Base-by-base conservation (phyloP, 2,888 invertebrate species). In the Watsonalla cultraria region DNA sequence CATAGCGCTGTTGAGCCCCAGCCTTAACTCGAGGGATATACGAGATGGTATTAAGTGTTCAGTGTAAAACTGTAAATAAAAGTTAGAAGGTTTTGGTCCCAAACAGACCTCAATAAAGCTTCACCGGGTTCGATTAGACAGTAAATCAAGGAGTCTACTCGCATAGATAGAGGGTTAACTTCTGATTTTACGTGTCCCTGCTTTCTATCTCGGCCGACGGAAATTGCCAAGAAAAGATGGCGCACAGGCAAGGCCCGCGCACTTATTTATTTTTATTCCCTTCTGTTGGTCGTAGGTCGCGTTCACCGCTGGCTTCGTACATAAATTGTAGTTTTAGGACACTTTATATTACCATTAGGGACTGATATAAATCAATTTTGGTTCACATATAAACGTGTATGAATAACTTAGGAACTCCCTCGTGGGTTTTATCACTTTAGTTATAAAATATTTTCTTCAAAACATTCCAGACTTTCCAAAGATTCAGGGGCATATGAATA, bases 161-260 rank as follows among this genome's bases (percentile, higher is more conserved):
- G 72, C 74, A 75, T 80, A 82, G 79, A 86, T 84, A 79, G 78
- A 70, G 75, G 77, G 80, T 83, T 84, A 80, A 82, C 80, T 80
- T 78, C 76, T 83, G 83, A 87, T 85, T 87, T 86, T 82, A 85
- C 84, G 79, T 85, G 72, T 82, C 83, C 80, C 74, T 78, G 78
- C 72, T 68, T 76, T 72, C 78, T 80, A 80, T 79, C 82, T 80
- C 72, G 65, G 70, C 68, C 72, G 79, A 75, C 81, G 84, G 84
- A 85, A 84, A 86, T 86, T 83, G 80, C 80, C 73, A 75, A 82
- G 83, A 79, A 83, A 82, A 85, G 80, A 81, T 78, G 80, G 79
- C 76, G 70, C 64, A 62, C 62, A 62, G 53, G 46, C 62, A 60
- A 76, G 66, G 74, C 71, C 74, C 72, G 66, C 60, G 69, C 63